phyloP scores from a whole-genome alignment of 2,113 vertebrate species.

The Melanerpes formicivorus region DNA sequence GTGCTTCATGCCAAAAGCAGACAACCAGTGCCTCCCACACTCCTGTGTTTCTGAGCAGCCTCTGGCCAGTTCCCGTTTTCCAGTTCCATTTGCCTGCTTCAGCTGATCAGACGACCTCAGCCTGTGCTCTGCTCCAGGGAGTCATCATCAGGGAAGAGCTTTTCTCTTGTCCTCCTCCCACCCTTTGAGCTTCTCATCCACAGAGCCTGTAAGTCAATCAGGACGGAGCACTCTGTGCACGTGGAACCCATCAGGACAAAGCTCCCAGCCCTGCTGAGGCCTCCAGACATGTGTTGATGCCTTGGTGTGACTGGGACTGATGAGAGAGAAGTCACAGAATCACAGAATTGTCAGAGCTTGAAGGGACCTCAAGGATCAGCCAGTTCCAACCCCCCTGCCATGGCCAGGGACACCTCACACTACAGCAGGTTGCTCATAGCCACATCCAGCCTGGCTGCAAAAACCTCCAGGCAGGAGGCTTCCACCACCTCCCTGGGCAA shows the following conservation, averaged over 20 bases:
- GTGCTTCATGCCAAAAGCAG: background rate
- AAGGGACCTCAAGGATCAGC: too few relatives aligned
- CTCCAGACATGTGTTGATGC: background rate
- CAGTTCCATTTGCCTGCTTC: background rate
- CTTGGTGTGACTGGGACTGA: background rate
- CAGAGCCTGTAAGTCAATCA: background rate
- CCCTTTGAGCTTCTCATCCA: background rate
- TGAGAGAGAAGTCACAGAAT: too few relatives aligned
- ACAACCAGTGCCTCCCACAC: background rate
- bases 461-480: too few relatives aligned
- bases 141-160: accelerated
- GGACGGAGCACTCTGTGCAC: background rate
- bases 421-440: too few relatives aligned
- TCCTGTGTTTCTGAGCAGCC: background rate
- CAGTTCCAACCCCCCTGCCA: too few relatives aligned
- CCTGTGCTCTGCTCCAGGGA: background rate
- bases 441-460: too few relatives aligned
- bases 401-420: too few relatives aligned
- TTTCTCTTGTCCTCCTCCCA: background rate
- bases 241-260: background rate
- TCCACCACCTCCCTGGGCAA: too few relatives aligned
- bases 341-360: too few relatives aligned
- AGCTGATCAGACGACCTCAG: background rate
- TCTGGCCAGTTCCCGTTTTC: background rate
- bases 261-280: background rate